Evolutionary conservation across 2,797 vertebrate genomes (phyloP).

Genomic region (Octomys mimax): DNA sequence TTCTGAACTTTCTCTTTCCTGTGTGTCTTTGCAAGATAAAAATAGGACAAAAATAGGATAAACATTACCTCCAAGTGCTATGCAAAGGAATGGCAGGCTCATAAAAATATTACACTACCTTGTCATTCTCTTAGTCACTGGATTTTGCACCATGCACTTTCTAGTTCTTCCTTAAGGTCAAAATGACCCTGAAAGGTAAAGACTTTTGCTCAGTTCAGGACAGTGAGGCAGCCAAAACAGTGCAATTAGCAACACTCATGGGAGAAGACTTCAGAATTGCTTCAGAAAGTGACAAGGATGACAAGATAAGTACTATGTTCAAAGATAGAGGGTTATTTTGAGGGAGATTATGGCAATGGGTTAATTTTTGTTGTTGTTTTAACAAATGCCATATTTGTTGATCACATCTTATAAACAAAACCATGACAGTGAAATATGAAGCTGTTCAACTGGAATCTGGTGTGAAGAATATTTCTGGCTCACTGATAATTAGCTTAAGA

Average conservation of each 20-base stretch:
- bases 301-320: background rate
- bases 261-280: background rate
- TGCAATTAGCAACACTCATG: background rate
- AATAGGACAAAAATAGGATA: background rate
- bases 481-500: background rate
- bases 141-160: background rate
- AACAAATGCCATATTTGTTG: background rate
- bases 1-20: background rate
- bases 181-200: background rate
- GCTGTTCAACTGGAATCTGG: background rate
- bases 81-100: background rate
- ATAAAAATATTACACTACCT: background rate
- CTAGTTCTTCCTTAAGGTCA: background rate
- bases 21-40: background rate
- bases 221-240: background rate
- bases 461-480: background rate
- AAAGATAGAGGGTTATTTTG: background rate
- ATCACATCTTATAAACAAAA: background rate
- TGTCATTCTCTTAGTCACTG: background rate
- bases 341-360: background rate
- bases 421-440: background rate
- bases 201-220: background rate
- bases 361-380: background rate
- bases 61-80: background rate
- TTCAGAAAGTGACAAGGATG: background rate